Evolutionary conservation across 2,113 vertebrate genomes (phyloP), one percentile per base, ranked within the genome.

Genomic region (Chloroceryle aenea): DNA sequence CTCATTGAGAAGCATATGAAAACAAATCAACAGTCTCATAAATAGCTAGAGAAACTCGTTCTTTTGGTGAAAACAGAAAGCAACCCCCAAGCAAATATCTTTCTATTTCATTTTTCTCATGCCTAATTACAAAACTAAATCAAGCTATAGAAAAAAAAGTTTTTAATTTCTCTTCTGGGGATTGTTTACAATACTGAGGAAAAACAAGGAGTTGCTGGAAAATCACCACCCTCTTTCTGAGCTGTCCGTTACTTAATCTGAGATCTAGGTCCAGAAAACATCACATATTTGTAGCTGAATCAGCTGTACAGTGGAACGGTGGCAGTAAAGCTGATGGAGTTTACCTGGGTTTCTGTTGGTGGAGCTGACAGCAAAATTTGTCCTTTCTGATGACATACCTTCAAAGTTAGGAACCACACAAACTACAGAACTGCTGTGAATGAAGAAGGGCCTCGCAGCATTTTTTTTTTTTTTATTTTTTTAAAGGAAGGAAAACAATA

Each of bases 21-120:
- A 91, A 83, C 9, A 61, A 59, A 88, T 90, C 13, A 88, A 78
- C 79, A 91, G 50, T 53, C 34, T 86, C 63, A 88, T n/a, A 78
- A 87, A 85, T 26, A 90, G 19, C 38, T 76, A 76, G 29, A 85
- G 30, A 38, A 84, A 42, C 76, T 93, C n/a, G n/a, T n/a, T 79
- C 40, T 73, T 82, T 85, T 72, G 62, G 58, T 22, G 47, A 85
- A 88, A 90, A 2, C 30, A 69, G 30, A 66, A 91, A 52, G 42
- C 20, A 94, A 86, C 85, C 6, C 16, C 26, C 47, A 87, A 90
- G 66, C 26, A 91, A 90, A 89, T 95, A 89, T n/a, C 30, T 90
- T 94, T 86, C 34, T 64, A 21, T 64, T 90, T 80, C 4, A 55
- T 75, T 81, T 88, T 91, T 74, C 58, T 87, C 52, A 47, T 36